Percentiles rank a stretch among this genome's conserved stretches.
These are phyloP conservation scores for Myotis pilosus DNA, from an alignment of 2,797 vertebrate species.

Conservation along the genomic window DNA sequence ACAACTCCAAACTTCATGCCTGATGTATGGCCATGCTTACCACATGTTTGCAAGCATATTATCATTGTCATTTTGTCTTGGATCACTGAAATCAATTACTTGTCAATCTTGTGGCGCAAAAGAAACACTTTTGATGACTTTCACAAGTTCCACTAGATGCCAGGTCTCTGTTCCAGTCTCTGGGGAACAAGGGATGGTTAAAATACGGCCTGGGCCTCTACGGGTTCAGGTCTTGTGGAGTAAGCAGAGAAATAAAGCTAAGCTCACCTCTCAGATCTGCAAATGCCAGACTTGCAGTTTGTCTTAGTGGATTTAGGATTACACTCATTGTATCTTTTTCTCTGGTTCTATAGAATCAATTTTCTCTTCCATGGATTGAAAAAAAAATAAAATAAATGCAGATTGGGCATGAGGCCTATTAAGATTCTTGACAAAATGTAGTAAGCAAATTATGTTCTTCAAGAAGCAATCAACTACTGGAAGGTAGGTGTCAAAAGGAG, in stretches of 20 bases:
- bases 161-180: neutral
- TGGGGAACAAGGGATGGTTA: neutral
- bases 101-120: neutral
- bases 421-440: neutral
- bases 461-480: neutral
- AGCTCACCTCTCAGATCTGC: neutral
- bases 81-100: neutral
- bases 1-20: neutral
- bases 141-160: neutral
- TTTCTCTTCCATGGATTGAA: neutral
- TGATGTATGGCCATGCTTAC: neutral
- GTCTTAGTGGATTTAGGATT: neutral
- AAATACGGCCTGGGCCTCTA: neutral
- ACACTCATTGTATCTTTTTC: neutral
- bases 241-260: neutral
- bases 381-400: constrained; percentile 5
- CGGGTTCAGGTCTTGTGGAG: neutral
- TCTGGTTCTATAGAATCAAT: neutral
- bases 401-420: neutral
- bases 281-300: neutral
- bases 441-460: neutral
- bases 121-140: neutral
- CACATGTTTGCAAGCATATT: neutral
- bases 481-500: neutral
- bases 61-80: neutral